Evolutionary conservation across 2,113 vertebrate species (phyloP).

Genomic region (Sigmodon hispidus): DNA sequence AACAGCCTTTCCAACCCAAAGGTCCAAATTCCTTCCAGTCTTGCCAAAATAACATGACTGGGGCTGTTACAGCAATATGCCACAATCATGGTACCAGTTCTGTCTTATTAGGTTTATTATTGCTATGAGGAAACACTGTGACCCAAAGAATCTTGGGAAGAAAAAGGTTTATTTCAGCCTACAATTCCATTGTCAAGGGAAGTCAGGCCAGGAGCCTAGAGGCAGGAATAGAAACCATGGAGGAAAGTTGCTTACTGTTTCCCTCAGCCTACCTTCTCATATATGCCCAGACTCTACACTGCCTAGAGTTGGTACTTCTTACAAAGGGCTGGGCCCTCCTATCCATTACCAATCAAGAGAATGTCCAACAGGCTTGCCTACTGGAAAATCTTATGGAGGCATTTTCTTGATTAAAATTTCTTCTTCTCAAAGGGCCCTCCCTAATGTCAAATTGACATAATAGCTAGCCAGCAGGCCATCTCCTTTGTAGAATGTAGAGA

Average conservation of each 20-base stretch:
- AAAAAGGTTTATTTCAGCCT: background rate
- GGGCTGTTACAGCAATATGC: background rate
- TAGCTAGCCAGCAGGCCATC: background rate
- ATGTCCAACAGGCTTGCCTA: background rate
- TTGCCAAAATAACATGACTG: background rate
- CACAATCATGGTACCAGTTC: background rate
- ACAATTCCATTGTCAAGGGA: background rate
- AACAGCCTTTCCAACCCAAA: background rate
- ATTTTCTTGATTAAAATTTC: background rate
- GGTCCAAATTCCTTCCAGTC: background rate
- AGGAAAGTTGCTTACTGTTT: background rate
- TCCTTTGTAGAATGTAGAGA: background rate
- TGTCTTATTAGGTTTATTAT: background rate
- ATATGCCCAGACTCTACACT: background rate
- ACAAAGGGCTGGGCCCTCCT: background rate
- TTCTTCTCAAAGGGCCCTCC: background rate
- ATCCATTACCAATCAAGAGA: background rate
- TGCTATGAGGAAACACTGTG: background rate
- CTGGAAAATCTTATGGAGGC: background rate
- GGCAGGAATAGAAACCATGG: background rate
- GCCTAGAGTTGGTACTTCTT: background rate
- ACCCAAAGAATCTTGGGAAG: background rate
- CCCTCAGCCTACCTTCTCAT: background rate
- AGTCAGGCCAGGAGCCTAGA: background rate
- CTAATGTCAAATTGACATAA: background rate